These are phyloP conservation scores for Campoplex capitator DNA, from an alignment of 2,888 invertebrate genomes.

Conservation along the genomic window DNA sequence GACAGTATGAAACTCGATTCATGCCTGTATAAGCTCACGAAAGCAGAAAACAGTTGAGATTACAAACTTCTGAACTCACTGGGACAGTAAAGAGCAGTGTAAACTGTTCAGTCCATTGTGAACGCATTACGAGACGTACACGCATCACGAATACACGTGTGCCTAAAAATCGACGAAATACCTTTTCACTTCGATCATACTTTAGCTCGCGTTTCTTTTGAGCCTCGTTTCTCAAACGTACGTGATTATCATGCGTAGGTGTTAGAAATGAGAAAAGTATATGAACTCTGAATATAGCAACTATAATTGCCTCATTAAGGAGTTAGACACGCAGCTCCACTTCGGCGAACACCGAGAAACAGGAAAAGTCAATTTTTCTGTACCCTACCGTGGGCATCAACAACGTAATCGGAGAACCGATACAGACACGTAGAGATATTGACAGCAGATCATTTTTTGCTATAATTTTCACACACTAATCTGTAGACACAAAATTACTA, in stretches of 20 bases:
- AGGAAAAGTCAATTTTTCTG: constrained; percentile 62
- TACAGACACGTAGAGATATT: too few relatives aligned
- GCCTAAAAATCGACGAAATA: neutral
- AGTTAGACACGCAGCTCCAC: constrained; percentile 25
- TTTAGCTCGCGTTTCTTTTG: too few relatives aligned
- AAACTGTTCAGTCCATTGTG: constrained; percentile 55
- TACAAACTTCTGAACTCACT: constrained; percentile 51
- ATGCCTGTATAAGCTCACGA: neutral
- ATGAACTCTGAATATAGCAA: constrained; percentile 72
- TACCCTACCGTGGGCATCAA: constrained; percentile 51
- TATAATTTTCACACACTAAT: too few relatives aligned
- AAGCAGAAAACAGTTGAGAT: constrained; percentile 19
- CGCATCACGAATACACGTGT: neutral
- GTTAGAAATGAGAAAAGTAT: constrained; percentile 33
- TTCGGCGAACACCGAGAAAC: constrained; percentile 34
- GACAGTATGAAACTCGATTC: neutral
- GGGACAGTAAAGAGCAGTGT: constrained; percentile 34
- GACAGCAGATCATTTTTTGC: too few relatives aligned
- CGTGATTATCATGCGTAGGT: constrained; percentile 23
- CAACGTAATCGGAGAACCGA: neutral
- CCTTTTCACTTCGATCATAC: neutral
- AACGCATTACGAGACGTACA: constrained; percentile 49
- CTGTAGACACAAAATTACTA: neutral
- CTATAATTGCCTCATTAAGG: constrained; percentile 69
- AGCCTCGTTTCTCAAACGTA: too few relatives aligned